These are phyloP conservation scores for Mercenaria mercenaria DNA, from an alignment of 1,140 invertebrate genomes.

Conservation along the genomic window DNA sequence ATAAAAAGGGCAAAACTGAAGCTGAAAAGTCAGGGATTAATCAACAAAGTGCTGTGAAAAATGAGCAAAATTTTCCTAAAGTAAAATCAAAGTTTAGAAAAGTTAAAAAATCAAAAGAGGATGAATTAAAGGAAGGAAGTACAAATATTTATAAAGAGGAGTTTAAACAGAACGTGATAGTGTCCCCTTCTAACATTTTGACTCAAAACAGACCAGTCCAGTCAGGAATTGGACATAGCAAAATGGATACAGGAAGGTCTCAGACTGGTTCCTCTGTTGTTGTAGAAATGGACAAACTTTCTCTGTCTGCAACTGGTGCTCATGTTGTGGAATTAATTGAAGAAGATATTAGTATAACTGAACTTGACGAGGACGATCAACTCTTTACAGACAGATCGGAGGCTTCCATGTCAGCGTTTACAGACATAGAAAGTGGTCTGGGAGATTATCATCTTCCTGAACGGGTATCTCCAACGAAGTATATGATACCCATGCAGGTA, in stretches of 20 bases:
- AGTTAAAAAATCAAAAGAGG: conserved; percentile 5
- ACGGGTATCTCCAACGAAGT: conserved; percentile 34
- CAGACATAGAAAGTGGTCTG: conserved; percentile 50
- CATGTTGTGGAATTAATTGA: conserved; percentile 61
- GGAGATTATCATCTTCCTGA: conserved; percentile 36
- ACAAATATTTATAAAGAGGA: neutral
- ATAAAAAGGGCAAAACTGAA: neutral
- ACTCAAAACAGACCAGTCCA: neutral
- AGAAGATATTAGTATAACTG: conserved; percentile 63
- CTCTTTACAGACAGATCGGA: conserved; percentile 44
- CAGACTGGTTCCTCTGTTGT: conserved; percentile 46
- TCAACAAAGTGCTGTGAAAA: neutral
- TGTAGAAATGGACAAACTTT: conserved; percentile 52
- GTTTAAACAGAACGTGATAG: neutral
- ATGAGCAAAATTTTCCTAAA: conserved; percentile 7
- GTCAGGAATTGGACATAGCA: neutral
- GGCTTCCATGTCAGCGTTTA: conserved; percentile 6
- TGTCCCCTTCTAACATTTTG: neutral
- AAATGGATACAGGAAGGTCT: neutral
- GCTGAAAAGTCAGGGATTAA: neutral
- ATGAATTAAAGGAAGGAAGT: neutral
- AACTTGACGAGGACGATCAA: conserved; percentile 28
- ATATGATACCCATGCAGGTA: conserved; percentile 63
- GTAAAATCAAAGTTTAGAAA: conserved; percentile 37
- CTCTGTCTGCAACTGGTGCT: conserved; percentile 7